These are phyloP conservation scores for Patella vulgata DNA, from an alignment of 1,140 invertebrate genomes.

Conservation along the genomic window DNA sequence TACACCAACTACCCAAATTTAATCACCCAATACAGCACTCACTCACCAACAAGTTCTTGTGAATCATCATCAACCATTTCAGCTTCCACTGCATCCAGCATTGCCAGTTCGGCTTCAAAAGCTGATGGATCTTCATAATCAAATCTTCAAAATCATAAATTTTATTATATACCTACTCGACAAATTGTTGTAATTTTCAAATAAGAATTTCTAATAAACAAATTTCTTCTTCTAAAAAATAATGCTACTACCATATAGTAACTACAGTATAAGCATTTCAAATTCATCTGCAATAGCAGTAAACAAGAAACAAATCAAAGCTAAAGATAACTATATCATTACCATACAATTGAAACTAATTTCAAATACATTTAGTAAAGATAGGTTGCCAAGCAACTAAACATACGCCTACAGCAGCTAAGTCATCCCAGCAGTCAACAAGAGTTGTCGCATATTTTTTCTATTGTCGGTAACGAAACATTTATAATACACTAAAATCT, in stretches of 20 bases:
- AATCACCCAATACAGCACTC: neutral
- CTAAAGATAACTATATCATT: too few relatives aligned
- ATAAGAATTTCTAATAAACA: neutral
- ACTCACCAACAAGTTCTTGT: slow-evolving; percentile 15
- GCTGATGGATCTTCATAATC: slow-evolving; percentile 52
- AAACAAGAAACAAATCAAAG: too few relatives aligned
- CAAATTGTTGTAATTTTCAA: neutral
- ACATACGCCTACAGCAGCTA: too few relatives aligned
- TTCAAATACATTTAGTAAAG: too few relatives aligned
- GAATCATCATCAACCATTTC: slow-evolving; percentile 39
- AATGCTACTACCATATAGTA: neutral
- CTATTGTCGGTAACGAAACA: too few relatives aligned
- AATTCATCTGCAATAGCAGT: too few relatives aligned
- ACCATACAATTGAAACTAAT: too few relatives aligned
- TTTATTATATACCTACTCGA: neutral
- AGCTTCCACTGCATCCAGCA: slow-evolving; percentile 59
- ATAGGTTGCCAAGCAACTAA: too few relatives aligned
- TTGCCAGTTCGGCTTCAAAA: slow-evolving; percentile 62
- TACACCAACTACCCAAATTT: neutral
- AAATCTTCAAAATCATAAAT: slow-evolving; percentile 3
- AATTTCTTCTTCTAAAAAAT: neutral
- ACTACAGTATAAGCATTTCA: too few relatives aligned
- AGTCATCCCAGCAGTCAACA: too few relatives aligned
- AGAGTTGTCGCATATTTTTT: too few relatives aligned
- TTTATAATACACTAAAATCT: too few relatives aligned